phyloP scores from a whole-genome alignment of 2,888 invertebrate genomes.

The Dryobotodes eremita region DNA sequence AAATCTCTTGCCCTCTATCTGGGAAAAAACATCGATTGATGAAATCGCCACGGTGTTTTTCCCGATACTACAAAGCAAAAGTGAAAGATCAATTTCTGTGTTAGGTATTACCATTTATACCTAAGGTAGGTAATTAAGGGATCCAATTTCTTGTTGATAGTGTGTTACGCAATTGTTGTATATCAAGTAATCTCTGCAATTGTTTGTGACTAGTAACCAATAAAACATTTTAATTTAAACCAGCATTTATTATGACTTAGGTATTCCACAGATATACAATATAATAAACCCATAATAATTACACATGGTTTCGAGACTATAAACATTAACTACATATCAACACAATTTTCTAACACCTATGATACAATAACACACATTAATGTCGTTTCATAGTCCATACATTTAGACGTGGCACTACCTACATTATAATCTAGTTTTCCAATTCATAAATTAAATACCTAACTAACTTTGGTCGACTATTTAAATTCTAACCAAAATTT shows the following conservation, averaged over 20 bases:
- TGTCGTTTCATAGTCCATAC: conserved; percentile 45
- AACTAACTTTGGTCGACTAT: conserved; percentile 82
- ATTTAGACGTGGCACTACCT: conserved; percentile 57
- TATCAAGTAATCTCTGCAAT: not conserved
- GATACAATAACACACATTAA: conserved; percentile 45
- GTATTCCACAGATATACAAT: conserved; percentile 72
- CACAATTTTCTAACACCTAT: conserved; percentile 47
- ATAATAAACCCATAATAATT: conserved; percentile 56
- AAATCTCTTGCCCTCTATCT: not conserved
- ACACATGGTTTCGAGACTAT: conserved; percentile 46
- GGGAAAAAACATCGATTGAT: not conserved
- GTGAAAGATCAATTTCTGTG: no score
- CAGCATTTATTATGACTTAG: conserved; percentile 81
- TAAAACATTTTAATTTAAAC: conserved; percentile 52
- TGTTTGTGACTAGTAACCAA: not conserved
- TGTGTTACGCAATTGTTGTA: no score
- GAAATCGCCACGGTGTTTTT: not conserved
- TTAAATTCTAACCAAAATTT: conserved; percentile 69
- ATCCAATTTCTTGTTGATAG: not conserved
- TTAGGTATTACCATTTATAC: no score
- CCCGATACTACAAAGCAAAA: not conserved
- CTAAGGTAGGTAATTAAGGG: no score
- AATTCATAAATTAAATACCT: conserved; percentile 69
- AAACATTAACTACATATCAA: conserved; percentile 47
- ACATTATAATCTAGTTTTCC: conserved; percentile 45